Conservation (phyloP, 2,113 vertebrate genomes). For the Trematomus loennbergii region DNA sequence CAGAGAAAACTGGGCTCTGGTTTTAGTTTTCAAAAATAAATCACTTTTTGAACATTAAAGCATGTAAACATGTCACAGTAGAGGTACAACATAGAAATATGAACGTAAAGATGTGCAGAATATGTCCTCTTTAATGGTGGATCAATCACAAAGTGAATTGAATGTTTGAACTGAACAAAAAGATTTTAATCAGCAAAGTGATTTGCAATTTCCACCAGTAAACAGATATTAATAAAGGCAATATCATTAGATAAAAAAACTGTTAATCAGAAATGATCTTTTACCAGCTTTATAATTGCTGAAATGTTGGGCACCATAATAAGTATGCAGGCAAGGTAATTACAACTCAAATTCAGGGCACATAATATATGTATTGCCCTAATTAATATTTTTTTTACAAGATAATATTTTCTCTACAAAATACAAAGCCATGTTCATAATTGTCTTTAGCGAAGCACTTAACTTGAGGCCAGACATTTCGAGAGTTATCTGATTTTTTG, state of each 20-base stretch:
- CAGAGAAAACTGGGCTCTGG: too few relatives aligned
- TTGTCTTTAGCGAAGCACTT: conserved; percentile 2
- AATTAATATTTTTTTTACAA: not conserved
- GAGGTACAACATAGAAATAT: too few relatives aligned
- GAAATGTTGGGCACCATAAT: conserved; percentile 19
- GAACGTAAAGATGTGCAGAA: too few relatives aligned
- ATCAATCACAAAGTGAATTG: too few relatives aligned
- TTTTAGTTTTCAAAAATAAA: too few relatives aligned
- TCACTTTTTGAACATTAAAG: too few relatives aligned
- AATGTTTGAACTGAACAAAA: not conserved
- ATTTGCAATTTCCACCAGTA: not conserved
- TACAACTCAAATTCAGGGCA: not conserved
- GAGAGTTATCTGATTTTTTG: not conserved
- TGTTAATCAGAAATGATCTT: not conserved
- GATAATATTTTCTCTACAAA: not conserved
- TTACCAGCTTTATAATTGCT: conserved; percentile 22
- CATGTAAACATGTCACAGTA: too few relatives aligned
- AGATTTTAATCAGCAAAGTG: not conserved
- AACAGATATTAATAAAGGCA: not conserved
- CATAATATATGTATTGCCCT: not conserved
- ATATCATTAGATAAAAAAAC: not conserved
- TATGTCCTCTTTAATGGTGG: too few relatives aligned
- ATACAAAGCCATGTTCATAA: not conserved
- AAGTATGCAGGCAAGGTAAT: conserved; percentile 11
- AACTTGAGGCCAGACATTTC: not conserved